Evolutionary conservation across 2,797 vertebrate species (phyloP).

Genomic region (Liasis olivaceus): DNA sequence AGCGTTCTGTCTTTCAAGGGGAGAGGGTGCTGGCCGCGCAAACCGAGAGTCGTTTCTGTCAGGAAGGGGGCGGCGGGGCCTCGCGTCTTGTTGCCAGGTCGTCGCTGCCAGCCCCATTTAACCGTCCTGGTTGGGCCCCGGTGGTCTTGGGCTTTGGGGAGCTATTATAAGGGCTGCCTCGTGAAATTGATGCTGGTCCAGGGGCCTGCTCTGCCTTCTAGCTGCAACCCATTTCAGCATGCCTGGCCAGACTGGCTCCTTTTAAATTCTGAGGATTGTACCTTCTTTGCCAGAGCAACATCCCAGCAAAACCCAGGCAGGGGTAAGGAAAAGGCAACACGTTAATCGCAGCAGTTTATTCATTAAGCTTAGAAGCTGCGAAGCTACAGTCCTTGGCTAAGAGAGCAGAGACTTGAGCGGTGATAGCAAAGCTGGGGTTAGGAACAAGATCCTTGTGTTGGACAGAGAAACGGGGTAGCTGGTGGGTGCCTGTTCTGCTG

Average conservation of each 20-base stretch:
- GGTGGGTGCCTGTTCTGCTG: neutral
- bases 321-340: rapidly evolving
- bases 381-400: neutral
- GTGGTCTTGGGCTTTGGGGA: neutral
- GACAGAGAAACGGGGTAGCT: no score
- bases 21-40: neutral
- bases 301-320: no score
- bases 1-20: neutral
- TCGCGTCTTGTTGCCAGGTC: neutral
- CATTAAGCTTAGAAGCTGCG: rapidly evolving
- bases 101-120: neutral
- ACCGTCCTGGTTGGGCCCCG: neutral
- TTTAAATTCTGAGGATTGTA: no score
- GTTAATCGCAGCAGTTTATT: neutral
- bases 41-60: neutral
- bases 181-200: no score
- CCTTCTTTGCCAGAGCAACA: neutral
- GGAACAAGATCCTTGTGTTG: neutral
- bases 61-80: neutral
- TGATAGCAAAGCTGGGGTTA: neutral
- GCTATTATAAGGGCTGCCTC: neutral
- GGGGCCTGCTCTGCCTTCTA: neutral
- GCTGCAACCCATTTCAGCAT: neutral
- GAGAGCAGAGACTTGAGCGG: neutral
- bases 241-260: neutral